Evolutionary conservation across 2,888 invertebrate species (phyloP).

Genomic region (Leucania comma): DNA sequence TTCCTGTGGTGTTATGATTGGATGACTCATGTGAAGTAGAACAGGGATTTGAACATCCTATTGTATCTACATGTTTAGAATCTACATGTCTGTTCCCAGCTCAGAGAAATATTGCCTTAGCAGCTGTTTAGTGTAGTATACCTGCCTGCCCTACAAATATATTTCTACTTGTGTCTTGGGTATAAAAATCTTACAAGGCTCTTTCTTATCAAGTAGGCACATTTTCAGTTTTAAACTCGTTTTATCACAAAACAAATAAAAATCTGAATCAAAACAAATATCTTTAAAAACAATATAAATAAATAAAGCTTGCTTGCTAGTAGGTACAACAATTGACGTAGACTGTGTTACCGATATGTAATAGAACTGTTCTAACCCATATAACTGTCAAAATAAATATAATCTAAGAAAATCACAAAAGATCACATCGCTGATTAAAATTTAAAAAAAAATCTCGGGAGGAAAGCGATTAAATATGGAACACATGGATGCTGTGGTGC

Average conservation of each 20-base stretch:
- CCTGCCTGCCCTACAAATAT: constrained; percentile 13
- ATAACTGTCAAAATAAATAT: neutral
- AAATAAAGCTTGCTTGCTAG: constrained; percentile 1
- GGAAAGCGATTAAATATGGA: neutral
- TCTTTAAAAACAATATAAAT: constrained; percentile 1
- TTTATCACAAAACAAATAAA: neutral
- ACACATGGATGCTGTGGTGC: neutral
- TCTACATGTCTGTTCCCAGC: constrained; percentile 27
- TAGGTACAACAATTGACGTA: constrained; percentile 11
- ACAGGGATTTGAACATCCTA: constrained; percentile 64
- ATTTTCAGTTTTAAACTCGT: neutral
- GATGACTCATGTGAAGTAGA: constrained; percentile 65
- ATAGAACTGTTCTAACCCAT: neutral
- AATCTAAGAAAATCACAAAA: constrained; percentile 20
- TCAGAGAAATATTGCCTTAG: constrained; percentile 14
- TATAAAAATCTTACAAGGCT: neutral
- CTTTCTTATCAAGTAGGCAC: neutral
- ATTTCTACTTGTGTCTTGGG: neutral
- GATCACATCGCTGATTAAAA: constrained; percentile 17
- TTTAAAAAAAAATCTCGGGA: neutral
- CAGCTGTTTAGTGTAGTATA: constrained; percentile 19
- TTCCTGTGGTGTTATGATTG: constrained; percentile 69
- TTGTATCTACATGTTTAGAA: constrained; percentile 49
- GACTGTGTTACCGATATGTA: constrained; percentile 14
- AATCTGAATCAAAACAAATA: neutral